phyloP scores from a whole-genome alignment of 2,888 invertebrate species.

The Xylota segnis region DNA sequence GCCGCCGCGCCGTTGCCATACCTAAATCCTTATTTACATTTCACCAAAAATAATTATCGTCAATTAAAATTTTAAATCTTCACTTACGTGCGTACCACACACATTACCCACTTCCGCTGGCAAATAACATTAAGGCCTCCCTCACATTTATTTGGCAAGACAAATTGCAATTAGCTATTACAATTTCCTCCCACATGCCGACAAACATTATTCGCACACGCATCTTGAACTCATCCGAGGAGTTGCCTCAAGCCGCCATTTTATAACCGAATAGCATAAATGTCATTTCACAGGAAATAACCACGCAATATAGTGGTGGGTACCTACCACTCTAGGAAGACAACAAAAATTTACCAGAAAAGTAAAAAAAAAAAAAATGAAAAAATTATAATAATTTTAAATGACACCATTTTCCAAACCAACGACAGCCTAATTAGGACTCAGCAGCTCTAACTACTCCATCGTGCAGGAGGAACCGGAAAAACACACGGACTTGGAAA shows the following conservation, averaged over 20 bases:
- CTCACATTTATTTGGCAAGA: constrained; percentile 27
- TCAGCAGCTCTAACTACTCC: neutral
- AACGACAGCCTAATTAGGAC: constrained; percentile 72
- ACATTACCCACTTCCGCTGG: constrained; percentile 1
- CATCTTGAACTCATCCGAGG: constrained; percentile 6
- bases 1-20: no score
- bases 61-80: constrained; percentile 39
- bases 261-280: constrained; percentile 33
- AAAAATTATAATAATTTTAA: constrained; percentile 62
- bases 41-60: constrained; percentile 38
- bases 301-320: constrained; percentile 25
- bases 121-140: constrained; percentile 21
- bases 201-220: neutral
- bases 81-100: constrained; percentile 23
- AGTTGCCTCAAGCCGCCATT: constrained; percentile 18
- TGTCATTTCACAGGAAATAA: constrained; percentile 50
- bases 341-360: neutral
- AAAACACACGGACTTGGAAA: constrained; percentile 73
- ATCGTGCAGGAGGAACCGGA: constrained; percentile 12
- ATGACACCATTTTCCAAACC: constrained; percentile 64
- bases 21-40: constrained; percentile 21
- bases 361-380: constrained; percentile 1
- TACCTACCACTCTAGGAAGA: neutral
- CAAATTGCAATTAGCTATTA: constrained; percentile 69
- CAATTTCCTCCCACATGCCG: constrained; percentile 15